Conservation (phyloP, 2,888 invertebrate genomes). For the Seira ritae region DNA sequence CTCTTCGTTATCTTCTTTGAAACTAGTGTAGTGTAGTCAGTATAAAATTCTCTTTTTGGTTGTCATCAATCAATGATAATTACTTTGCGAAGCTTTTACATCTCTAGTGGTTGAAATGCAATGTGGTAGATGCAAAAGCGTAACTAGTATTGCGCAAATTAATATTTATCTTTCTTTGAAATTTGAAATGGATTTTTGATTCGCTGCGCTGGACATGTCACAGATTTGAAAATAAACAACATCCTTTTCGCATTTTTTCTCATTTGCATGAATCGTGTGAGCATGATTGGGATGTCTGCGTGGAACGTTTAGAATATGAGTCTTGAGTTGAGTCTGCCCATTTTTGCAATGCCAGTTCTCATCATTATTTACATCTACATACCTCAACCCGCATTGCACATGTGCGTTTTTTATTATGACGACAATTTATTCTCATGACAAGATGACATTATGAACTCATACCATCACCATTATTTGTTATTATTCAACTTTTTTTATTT, state of each 20-base stretch:
- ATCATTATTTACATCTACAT: slow-evolving; percentile 21
- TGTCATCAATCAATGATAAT: not conserved
- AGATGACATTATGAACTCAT: slow-evolving; percentile 55
- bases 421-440: slow-evolving; percentile 32
- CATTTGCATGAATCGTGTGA: not conserved
- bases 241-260: not conserved
- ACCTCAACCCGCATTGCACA: not conserved
- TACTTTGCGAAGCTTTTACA: not conserved
- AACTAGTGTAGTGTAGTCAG: not conserved
- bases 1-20: not conserved
- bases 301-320: too few species aligned
- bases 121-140: not conserved
- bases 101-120: not conserved
- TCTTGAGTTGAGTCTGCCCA: not conserved
- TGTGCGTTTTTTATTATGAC: not conserved
- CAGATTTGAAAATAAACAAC: too few species aligned
- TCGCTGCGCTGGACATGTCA: not conserved
- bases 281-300: not conserved
- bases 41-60: not conserved
- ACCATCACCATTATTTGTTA: slow-evolving; percentile 28
- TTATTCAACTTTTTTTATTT: slow-evolving; percentile 37
- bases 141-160: not conserved
- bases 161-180: not conserved
- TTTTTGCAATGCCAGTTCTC: not conserved
- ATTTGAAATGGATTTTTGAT: not conserved